Conservation (phyloP, 1,140 invertebrate species). For the Cyclargus thomasi region DNA sequence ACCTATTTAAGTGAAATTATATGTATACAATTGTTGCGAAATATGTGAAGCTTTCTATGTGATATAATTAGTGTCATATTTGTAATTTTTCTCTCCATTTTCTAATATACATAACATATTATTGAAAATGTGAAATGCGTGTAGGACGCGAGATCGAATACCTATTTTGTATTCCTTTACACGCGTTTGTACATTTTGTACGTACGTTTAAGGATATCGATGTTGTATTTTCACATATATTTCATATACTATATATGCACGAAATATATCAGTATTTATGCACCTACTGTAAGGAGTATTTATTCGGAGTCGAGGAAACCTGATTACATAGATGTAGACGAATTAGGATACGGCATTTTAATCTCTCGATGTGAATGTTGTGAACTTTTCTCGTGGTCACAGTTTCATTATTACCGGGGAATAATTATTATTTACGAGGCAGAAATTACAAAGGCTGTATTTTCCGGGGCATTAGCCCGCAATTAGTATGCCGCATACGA, state of each 20-base stretch:
- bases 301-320: slow-evolving; percentile 34
- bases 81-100: slow-evolving; percentile 23
- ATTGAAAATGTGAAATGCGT: slow-evolving; percentile 43
- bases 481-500: slow-evolving; percentile 8
- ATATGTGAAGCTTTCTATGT: slow-evolving; percentile 37
- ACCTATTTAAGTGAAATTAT: slow-evolving; percentile 42
- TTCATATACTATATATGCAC: slow-evolving; percentile 17
- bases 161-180: slow-evolving; percentile 51
- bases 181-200: slow-evolving; percentile 52
- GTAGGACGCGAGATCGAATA: slow-evolving; percentile 64
- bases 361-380: slow-evolving; percentile 3
- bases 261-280: slow-evolving; percentile 17
- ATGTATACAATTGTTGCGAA: slow-evolving; percentile 39
- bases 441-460: neutral
- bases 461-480: neutral
- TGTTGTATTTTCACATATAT: slow-evolving; percentile 28
- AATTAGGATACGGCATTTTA: slow-evolving; percentile 16
- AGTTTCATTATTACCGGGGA: neutral
- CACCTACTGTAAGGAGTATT: slow-evolving; percentile 12
- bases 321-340: slow-evolving; percentile 46
- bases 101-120: slow-evolving; percentile 18
- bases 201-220: slow-evolving; percentile 21
- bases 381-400: neutral
- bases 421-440: neutral
- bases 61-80: slow-evolving; percentile 30